A percentile compares a stretch with the other conserved stretches of the same genome.
Evolutionary conservation across 1,140 invertebrate genomes (phyloP).

Genomic region (Diuraphis noxia): DNA sequence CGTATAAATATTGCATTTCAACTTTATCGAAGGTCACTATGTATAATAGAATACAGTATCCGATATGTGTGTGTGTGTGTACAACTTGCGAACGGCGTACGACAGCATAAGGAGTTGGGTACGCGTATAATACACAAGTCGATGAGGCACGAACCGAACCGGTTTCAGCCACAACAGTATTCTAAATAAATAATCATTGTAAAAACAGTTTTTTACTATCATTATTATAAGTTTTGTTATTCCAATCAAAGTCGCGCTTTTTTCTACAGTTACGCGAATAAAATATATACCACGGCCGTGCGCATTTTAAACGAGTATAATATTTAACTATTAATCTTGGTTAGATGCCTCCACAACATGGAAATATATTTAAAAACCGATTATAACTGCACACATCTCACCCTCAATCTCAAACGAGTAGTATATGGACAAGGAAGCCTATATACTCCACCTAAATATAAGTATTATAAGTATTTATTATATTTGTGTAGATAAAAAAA

Average conservation of each 20-base stretch:
- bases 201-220: neutral
- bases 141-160: neutral
- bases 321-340: neutral
- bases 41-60: neutral
- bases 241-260: neutral
- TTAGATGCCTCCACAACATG: neutral
- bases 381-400: too few species aligned
- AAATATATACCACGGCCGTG: neutral
- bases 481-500: too few species aligned
- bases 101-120: neutral
- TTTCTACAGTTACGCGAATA: neutral
- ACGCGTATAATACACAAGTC: neutral
- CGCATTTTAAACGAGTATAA: neutral
- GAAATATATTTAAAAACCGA: neutral
- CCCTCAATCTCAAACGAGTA: too few species aligned
- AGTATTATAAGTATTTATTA: too few species aligned
- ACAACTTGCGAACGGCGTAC: neutral
- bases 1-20: conserved; percentile 40
- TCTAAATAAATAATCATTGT: conserved; percentile 9
- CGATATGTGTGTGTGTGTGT: neutral
- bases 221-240: neutral
- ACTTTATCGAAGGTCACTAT: conserved; percentile 44
- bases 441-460: too few species aligned
- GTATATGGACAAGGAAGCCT: too few species aligned
- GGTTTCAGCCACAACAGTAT: conserved; percentile 1